Percentiles rank a stretch among this genome's conserved stretches.
Evolutionary conservation across 2,888 invertebrate genomes (phyloP).

Genomic region (Seira ritae): DNA sequence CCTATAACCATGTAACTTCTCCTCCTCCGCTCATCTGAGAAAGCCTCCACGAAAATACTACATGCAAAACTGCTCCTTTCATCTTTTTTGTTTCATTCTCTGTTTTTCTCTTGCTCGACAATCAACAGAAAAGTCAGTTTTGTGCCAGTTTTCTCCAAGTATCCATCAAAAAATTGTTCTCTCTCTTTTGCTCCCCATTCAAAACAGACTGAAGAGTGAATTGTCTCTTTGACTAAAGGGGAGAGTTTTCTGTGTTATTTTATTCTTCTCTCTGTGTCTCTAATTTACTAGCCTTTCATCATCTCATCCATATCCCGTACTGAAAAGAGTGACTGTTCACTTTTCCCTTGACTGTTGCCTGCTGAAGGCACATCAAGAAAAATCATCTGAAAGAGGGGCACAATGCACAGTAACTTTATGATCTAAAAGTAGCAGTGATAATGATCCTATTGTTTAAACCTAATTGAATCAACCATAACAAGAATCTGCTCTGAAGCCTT

Average conservation of each 20-base stretch:
- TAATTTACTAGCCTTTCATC: conserved; percentile 21
- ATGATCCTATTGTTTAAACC: conserved; percentile 35
- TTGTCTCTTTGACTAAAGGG: neutral
- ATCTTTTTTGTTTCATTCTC: conserved; percentile 64
- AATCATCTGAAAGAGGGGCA: neutral
- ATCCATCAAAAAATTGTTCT: conserved; percentile 40
- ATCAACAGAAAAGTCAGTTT: conserved; percentile 62
- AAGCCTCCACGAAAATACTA: conserved; percentile 13
- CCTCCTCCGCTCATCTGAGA: conserved; percentile 7
- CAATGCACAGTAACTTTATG: neutral
- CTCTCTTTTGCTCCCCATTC: neutral
- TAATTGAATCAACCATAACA: conserved; percentile 33
- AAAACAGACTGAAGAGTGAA: neutral
- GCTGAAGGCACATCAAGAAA: too few species aligned
- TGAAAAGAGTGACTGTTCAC: conserved; percentile 11
- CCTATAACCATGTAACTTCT: neutral
- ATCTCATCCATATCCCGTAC: conserved; percentile 13
- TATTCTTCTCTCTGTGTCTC: neutral
- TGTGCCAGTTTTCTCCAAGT: conserved; percentile 58
- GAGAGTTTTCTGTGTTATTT: neutral
- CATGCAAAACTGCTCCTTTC: conserved; percentile 62
- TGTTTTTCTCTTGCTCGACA: conserved; percentile 56
- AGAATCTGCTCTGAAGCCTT: conserved; percentile 10
- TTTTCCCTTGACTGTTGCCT: neutral
- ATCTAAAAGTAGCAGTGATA: conserved; percentile 28